These are phyloP conservation scores for Morelia viridis DNA, from an alignment of 2,797 vertebrate species.

Conservation along the genomic window DNA sequence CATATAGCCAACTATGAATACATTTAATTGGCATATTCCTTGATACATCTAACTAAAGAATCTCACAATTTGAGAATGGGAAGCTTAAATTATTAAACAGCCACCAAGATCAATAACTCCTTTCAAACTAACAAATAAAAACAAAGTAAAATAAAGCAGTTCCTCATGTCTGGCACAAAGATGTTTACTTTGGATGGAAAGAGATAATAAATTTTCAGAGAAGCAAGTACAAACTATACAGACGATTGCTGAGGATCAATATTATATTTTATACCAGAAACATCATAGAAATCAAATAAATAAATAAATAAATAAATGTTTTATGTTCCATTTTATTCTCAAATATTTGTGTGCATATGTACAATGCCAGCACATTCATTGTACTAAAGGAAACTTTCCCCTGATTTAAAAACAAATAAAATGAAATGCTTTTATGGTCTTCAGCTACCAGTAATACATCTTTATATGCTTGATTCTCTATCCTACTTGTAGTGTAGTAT, in stretches of 20 bases:
- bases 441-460: not conserved
- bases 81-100: slow-evolving; percentile 59
- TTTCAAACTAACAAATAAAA: slow-evolving; percentile 59
- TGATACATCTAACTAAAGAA: slow-evolving; percentile 44
- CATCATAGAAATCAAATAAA: no score
- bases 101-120: slow-evolving; percentile 62
- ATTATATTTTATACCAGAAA: not conserved
- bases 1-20: slow-evolving; percentile 54
- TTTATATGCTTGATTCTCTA: not conserved
- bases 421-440: not conserved
- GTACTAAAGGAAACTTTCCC: not conserved
- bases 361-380: not conserved
- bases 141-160: slow-evolving; percentile 37
- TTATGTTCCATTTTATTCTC: not conserved
- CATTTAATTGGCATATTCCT: slow-evolving; percentile 60
- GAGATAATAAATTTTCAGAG: not conserved
- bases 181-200: not conserved
- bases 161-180: slow-evolving; percentile 15
- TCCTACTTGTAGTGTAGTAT: not conserved
- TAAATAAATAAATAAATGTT: not conserved
- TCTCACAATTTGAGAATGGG: slow-evolving; percentile 63
- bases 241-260: not conserved
- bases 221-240: not conserved
- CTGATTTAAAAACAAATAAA: not conserved
- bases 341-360: not conserved